These are phyloP conservation scores for Xylota sylvarum DNA, from an alignment of 2,888 invertebrate genomes.

Conservation along the genomic window DNA sequence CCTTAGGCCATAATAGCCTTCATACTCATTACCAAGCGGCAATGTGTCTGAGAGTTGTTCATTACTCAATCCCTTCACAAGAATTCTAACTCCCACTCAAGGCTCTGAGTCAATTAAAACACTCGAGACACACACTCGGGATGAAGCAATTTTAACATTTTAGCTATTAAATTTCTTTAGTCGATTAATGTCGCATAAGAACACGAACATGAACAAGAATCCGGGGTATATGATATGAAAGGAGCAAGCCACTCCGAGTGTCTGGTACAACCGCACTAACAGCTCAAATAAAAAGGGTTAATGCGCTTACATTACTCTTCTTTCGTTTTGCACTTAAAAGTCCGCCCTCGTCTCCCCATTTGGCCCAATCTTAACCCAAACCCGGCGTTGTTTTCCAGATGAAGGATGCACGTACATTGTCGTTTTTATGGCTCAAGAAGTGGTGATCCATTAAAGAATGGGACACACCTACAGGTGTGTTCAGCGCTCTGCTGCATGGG, in stretches of 20 bases:
- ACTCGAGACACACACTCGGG: conserved; percentile 31
- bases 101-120: conserved; percentile 53
- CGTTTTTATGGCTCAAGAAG: conserved; percentile 69
- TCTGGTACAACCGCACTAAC: conserved; percentile 57
- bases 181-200: conserved; percentile 34
- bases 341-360: neutral
- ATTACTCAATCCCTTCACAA: neutral
- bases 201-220: neutral
- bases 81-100: neutral
- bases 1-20: neutral
- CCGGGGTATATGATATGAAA: neutral
- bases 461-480: conserved; percentile 58
- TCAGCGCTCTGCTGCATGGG: conserved; percentile 15
- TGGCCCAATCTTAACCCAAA: neutral
- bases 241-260: conserved; percentile 22
- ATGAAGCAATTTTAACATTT: conserved; percentile 44
- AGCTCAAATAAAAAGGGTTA: conserved; percentile 65
- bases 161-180: conserved; percentile 29
- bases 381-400: conserved; percentile 50
- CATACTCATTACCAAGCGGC: neutral
- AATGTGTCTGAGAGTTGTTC: conserved; percentile 7
- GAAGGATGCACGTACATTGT: conserved; percentile 69
- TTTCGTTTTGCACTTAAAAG: conserved; percentile 61
- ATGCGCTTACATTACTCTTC: conserved; percentile 70
- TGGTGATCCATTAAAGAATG: conserved; percentile 73